Evolutionary conservation across 2,113 vertebrate species (phyloP), one percentile per base, ranked within the genome.

Genomic region (Amphiprion ocellaris): DNA sequence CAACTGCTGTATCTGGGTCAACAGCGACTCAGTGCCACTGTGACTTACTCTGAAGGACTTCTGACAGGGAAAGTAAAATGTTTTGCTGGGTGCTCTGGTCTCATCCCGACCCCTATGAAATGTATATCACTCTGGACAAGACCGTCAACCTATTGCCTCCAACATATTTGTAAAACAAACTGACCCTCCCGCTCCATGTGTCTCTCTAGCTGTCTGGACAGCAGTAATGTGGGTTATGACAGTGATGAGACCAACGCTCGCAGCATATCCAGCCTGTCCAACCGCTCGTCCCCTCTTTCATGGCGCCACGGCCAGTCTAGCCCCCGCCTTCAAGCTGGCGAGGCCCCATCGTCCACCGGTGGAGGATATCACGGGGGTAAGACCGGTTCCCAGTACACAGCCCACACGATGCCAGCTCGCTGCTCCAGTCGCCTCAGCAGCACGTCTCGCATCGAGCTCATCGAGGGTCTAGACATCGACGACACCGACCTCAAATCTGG

Each of bases 301-400:
- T 99, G 98, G 98, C 97, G 97, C 86, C 98, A 99, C 0, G 98
- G 98, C 52, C 98, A 99, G 89, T 96, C 98, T n/a, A 99, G 98
- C 84, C 98, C 98, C 0, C 95, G 98, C 11, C 95, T 99, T 77
- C 98, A 99, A 90, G 98, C 98, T 0, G 98, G 98, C 0, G 98
- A 99, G 0, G 98, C 98, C 0, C 98, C 98, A 0, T 99, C 98
- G 0, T 96, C 97, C 15, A 90, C 93, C 0, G 4, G 96, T 85
- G 73, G 95, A 79, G 91, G 94, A 1, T 98, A 96, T 82, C 95
- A 95, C 0, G 94, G 83, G 3, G 75, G 94, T 0, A 97, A 97
- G 89, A 88, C 94, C 0, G 86, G 68, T 12, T 91, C 96, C 0
- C 97, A 96, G 86, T 99, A 97, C 75, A 95, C 96, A 0, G 96